Conservation (phyloP, 2,888 invertebrate genomes). For the Stramonita haemastoma region DNA sequence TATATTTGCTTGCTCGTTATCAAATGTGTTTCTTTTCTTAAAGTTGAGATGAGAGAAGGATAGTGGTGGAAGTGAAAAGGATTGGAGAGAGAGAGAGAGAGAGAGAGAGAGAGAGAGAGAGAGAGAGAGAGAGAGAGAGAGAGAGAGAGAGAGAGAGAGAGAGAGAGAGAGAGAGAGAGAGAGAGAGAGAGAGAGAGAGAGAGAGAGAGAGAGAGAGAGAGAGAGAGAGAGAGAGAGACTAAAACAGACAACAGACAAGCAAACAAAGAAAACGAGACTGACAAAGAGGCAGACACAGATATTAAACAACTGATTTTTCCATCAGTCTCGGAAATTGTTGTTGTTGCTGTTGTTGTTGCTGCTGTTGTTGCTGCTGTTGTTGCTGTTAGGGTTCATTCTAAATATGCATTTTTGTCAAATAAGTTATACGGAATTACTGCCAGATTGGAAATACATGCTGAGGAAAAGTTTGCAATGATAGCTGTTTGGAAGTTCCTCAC, state of each 20-base stretch:
- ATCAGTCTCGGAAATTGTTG: no score
- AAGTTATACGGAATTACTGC: no score
- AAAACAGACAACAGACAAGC: background rate
- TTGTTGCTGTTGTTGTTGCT: no score
- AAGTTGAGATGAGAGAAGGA: no score
- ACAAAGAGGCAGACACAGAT: background rate
- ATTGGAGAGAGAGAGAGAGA: background rate
- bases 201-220: background rate
- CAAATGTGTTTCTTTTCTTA: no score
- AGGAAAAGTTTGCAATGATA: no score
- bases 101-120: background rate
- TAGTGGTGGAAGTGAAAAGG: background rate
- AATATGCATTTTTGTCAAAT: no score
- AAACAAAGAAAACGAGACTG: background rate
- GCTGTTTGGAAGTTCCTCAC: no score
- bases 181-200: background rate
- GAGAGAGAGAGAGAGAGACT: background rate
- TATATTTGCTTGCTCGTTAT: no score
- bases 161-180: background rate
- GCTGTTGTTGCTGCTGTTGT: no score
- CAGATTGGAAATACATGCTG: no score
- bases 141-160: background rate
- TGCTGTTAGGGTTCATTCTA: no score
- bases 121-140: background rate
- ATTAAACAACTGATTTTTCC: background rate